Evolutionary conservation across 2,797 vertebrate genomes (phyloP).

Genomic region (Chaenodraco wilsoni): DNA sequence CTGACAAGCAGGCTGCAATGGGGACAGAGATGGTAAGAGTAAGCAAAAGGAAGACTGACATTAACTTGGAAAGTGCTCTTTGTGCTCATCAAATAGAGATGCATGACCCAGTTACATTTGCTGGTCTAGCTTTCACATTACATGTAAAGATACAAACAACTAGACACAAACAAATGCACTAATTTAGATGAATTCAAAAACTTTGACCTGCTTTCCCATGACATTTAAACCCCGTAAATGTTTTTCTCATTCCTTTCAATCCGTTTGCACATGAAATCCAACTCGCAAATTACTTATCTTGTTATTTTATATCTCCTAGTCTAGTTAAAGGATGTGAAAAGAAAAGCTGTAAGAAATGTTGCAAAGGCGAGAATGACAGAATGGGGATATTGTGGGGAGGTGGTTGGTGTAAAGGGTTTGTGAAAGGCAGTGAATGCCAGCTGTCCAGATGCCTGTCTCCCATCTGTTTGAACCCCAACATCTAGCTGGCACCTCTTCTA

Average conservation of each 20-base stretch:
- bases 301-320: conserved; percentile 51
- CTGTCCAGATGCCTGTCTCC: conserved; percentile 77
- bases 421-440: conserved; percentile 74
- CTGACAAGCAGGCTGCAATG: conserved; percentile 51
- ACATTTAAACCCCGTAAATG: conserved; percentile 35
- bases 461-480: conserved; percentile 77
- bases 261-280: conserved; percentile 29
- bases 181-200: conserved; percentile 42
- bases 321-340: conserved; percentile 30
- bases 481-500: conserved; percentile 67
- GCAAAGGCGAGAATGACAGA: conserved; percentile 65
- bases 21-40: conserved; percentile 39
- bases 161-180: conserved; percentile 28
- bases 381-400: conserved; percentile 70
- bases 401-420: conserved; percentile 67
- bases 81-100: conserved; percentile 78
- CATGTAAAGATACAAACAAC: conserved; percentile 42
- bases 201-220: conserved; percentile 50
- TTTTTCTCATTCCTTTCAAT: conserved; percentile 28
- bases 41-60: conserved; percentile 61
- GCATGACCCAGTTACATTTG: conserved; percentile 79
- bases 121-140: conserved; percentile 61
- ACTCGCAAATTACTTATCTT: conserved; percentile 32
- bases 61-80: conserved; percentile 62
- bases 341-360: conserved; percentile 25